A percentile compares a stretch with the other conserved stretches of the same genome.
These are phyloP conservation scores for Belgica antarctica DNA, from an alignment of 2,888 invertebrate genomes.

Conservation along the genomic window DNA sequence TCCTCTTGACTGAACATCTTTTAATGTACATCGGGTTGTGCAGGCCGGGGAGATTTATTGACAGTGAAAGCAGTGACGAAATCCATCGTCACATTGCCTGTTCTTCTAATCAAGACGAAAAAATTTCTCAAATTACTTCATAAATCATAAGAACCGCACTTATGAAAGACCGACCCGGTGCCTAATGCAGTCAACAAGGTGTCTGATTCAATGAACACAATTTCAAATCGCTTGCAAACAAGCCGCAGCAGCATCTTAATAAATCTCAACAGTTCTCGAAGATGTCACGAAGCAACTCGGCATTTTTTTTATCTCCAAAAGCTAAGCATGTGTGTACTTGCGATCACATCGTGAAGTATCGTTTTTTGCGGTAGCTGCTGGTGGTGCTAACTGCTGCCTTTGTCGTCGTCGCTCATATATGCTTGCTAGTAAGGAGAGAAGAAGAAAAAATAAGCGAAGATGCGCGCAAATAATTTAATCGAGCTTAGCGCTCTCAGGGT, in stretches of 20 bases:
- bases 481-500: neutral
- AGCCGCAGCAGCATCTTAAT: neutral
- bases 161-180: neutral
- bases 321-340: constrained; percentile 25
- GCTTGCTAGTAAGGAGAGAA: constrained; percentile 21
- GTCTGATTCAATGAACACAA: neutral
- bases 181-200: neutral
- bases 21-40: too few relatives aligned
- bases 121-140: too few relatives aligned
- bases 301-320: neutral
- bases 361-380: too few relatives aligned
- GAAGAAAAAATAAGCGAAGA: constrained; percentile 26
- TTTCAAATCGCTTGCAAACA: neutral
- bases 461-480: too few relatives aligned
- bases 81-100: too few relatives aligned
- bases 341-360: too few relatives aligned
- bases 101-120: too few relatives aligned
- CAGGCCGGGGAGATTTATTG: too few relatives aligned
- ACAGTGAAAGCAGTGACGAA: too few relatives aligned
- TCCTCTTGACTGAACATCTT: too few relatives aligned
- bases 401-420: neutral
- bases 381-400: neutral
- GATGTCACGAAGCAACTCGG: neutral
- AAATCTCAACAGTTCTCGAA: constrained; percentile 27
- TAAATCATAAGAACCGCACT: neutral